A percentile compares a stretch with the other conserved stretches of the same genome.
These are phyloP conservation scores for Melanotaenia nigrans DNA, from an alignment of 2,797 vertebrate species.

Conservation along the genomic window DNA sequence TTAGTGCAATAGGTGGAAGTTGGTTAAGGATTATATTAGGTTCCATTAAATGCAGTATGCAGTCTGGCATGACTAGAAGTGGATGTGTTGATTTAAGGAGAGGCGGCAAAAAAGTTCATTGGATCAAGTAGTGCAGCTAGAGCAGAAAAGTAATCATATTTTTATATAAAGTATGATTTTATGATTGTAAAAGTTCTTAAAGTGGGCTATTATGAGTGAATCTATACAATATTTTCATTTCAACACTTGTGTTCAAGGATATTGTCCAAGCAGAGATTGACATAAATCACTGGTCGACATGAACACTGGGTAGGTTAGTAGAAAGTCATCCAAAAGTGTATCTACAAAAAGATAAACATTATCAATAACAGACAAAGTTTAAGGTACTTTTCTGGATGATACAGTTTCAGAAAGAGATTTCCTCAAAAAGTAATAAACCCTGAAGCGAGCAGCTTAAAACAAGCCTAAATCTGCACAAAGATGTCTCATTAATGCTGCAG, in stretches of 20 bases:
- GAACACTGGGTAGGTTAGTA: constrained; percentile 96
- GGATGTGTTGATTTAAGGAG: constrained; percentile 14
- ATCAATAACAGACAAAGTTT: not conserved
- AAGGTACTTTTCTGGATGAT: not conserved
- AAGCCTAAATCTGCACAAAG: constrained; percentile 11
- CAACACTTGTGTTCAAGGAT: constrained; percentile 84
- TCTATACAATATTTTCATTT: constrained; percentile 10
- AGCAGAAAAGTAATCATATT: constrained; percentile 3
- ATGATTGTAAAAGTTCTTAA: not conserved
- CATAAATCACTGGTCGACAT: constrained; percentile 97
- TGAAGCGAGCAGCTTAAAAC: not conserved
- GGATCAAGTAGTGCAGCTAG: constrained; percentile 16
- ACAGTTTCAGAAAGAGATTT: not conserved
- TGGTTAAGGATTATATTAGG: constrained; percentile 70
- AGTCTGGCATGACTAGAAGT: constrained; percentile 5
- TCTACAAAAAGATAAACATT: constrained; percentile 80
- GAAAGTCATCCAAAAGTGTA: constrained; percentile 94
- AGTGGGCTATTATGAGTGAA: not conserved
- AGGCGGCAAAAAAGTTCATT: constrained; percentile 3
- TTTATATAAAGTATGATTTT: constrained; percentile 21
- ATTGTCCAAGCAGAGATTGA: constrained; percentile 96
- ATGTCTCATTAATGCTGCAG: constrained; percentile 27
- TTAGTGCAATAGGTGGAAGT: constrained; percentile 91
- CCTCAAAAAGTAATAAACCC: not conserved
- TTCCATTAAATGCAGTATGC: constrained; percentile 1